These are phyloP conservation scores for Fistularia tabacaria DNA, from an alignment of 2,797 vertebrate genomes.

Conservation along the genomic window DNA sequence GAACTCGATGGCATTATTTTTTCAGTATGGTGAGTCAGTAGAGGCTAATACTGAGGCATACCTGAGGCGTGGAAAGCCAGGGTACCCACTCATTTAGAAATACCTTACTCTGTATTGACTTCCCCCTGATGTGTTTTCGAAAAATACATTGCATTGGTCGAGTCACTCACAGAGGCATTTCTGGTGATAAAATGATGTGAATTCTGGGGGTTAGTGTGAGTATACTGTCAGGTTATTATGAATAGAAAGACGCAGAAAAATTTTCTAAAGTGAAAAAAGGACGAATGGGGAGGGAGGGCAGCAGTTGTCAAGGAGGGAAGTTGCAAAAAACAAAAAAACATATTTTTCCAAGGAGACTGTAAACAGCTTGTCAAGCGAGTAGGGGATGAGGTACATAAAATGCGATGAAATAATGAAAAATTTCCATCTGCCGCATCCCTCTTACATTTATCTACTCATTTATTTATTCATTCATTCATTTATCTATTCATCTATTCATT, in stretches of 20 bases:
- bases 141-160: constrained; percentile 7
- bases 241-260: constrained; percentile 24
- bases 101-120: background rate
- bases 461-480: no score
- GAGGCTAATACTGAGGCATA: no score
- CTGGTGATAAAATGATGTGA: background rate
- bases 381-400: constrained; percentile 16
- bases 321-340: constrained; percentile 24
- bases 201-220: constrained; percentile 27
- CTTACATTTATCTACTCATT: no score
- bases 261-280: constrained; percentile 23
- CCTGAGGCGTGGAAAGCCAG: no score
- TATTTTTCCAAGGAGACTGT: constrained; percentile 27
- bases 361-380: constrained; percentile 27
- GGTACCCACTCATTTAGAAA: no score
- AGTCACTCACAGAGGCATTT: constrained; percentile 15
- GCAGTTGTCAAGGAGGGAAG: constrained; percentile 35
- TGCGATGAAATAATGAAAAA: constrained; percentile 18
- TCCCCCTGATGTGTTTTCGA: constrained; percentile 5
- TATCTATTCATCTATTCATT: background rate
- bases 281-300: constrained; percentile 27
- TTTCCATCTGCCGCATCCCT: constrained; percentile 30
- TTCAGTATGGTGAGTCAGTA: no score
- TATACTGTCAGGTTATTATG: constrained; percentile 33
- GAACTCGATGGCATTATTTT: no score